These are phyloP conservation scores for Lichenostomus cassidix DNA, from an alignment of 2,113 vertebrate species.

Conservation along the genomic window DNA sequence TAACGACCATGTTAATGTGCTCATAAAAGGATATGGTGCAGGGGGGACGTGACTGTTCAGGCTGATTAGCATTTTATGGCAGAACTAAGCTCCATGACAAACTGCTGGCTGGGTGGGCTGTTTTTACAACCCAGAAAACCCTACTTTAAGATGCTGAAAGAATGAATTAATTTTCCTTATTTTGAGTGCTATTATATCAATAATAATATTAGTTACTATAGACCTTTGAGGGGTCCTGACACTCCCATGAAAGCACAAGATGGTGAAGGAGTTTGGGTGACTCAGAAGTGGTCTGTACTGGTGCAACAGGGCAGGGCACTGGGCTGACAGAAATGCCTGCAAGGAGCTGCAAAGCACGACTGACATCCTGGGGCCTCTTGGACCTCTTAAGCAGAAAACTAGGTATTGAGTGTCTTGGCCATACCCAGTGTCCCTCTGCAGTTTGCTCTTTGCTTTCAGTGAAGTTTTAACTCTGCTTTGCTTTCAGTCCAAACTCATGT, in stretches of 20 bases:
- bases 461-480: not conserved
- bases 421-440: not conserved
- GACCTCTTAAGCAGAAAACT: not conserved
- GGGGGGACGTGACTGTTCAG: conserved; percentile 75
- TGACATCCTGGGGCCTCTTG: not conserved
- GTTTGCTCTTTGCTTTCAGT: not conserved
- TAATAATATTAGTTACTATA: not conserved
- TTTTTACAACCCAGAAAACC: conserved; percentile 69
- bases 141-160: conserved; percentile 51
- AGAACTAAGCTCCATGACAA: conserved; percentile 77
- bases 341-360: not conserved
- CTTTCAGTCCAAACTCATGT: not conserved
- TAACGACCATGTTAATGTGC: conserved; percentile 78
- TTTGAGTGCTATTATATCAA: conserved; percentile 10
- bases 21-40: conserved; percentile 79
- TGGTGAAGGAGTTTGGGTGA: not conserved
- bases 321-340: not conserved
- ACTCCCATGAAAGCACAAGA: not conserved
- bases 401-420: not conserved
- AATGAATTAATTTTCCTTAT: conserved; percentile 18
- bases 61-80: conserved; percentile 81
- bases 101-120: conserved; percentile 63
- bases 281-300: not conserved
- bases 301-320: not conserved
- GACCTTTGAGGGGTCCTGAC: not conserved